Base-by-base conservation (phyloP, 2,888 invertebrate species). In the Auanema sp. region DNA sequence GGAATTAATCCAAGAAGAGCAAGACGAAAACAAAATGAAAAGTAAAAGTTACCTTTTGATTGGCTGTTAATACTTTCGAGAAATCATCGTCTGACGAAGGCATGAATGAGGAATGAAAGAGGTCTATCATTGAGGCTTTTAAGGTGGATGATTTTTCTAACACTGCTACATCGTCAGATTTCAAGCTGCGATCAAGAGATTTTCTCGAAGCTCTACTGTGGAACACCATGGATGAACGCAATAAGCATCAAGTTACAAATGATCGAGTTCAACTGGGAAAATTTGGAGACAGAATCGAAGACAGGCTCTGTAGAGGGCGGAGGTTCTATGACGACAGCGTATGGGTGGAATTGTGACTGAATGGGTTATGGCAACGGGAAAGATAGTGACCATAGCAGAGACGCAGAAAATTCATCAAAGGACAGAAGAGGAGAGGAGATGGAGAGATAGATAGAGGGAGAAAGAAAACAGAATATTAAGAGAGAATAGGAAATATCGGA, bases 61-160 rank as follows among this genome's bases (percentile, higher is more conserved):
- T 24, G 18, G 23, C 6, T n/a, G 23, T 16, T n/a, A 23, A 24
- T 12, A n/a, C 18, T 11, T n/a, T n/a, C 12, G 11, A n/a, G 12
- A 18, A 5, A 52, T 52, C 52, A 18, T 52, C 52, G 10, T 16
- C 18, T 24, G 52, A 24, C 5, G 52, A 18, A n/a, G 52, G 23
- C 23, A 52, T n/a, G 24, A n/a, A 18, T 4, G 52, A 18, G 11
- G 21, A 23, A 23, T 52, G 52, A 24, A 52, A 52, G 3, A 52
- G 52, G 10, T 52, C 52, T 2, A 52, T 18, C 52, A 52, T 52
- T n/a, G 52, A 52, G 8, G 23, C n/a, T 23, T 52, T 52, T 16
- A 52, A 24, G 52, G 52, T 52, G 3, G 52, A 52, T 2, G 18
- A 21, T 8, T 24, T 18, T n/a, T 52, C 52, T 5, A 23, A 21